These are phyloP conservation scores for Pseudochirops cupreus DNA, from an alignment of 2,797 vertebrate species.

Conservation along the genomic window DNA sequence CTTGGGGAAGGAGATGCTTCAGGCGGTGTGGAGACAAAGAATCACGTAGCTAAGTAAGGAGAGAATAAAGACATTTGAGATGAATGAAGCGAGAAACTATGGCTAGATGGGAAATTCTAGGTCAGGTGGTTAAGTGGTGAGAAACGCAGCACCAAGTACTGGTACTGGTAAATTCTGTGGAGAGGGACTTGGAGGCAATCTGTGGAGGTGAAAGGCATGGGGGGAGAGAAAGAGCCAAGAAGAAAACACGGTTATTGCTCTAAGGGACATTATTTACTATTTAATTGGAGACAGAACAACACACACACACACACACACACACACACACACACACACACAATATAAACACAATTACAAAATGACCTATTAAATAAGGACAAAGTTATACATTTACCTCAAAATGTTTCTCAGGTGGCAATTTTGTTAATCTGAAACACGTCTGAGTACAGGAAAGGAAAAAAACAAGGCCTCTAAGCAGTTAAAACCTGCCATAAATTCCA, in stretches of 20 bases:
- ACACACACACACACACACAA: not conserved
- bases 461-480: not conserved
- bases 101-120: not conserved
- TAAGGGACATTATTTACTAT: not conserved
- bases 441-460: not conserved
- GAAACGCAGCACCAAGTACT: not conserved
- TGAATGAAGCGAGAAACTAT: not conserved
- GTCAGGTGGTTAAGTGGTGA: not conserved
- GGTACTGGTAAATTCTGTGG: too few relatives aligned
- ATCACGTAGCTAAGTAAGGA: not conserved
- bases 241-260: not conserved
- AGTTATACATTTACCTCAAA: not conserved
- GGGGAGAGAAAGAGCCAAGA: not conserved
- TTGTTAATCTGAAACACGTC: not conserved
- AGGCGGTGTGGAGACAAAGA: not conserved
- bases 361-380: not conserved
- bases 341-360: not conserved
- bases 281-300: not conserved
- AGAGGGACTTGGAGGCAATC: not conserved
- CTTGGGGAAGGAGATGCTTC: not conserved
- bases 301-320: not conserved
- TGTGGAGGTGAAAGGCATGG: not conserved
- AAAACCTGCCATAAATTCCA: not conserved
- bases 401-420: not conserved
- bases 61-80: not conserved